Evolutionary conservation across 2,797 vertebrate genomes (phyloP), one percentile per base, ranked within the genome.

Genomic region (Miichthys miiuy): DNA sequence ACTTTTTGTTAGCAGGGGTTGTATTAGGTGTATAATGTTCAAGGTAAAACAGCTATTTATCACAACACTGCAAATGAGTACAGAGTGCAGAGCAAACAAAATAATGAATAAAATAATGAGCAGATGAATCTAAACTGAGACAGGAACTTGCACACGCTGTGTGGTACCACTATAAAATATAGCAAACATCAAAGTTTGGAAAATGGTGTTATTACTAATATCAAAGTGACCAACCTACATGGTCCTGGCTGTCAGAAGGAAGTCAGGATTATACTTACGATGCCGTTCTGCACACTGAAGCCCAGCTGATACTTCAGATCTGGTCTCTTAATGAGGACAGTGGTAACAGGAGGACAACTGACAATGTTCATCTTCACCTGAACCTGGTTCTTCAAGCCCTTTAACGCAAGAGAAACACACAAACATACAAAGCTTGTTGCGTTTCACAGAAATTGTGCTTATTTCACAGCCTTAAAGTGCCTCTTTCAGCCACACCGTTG

Each of bases 211-310:
- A 2, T 16, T 25, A 38, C 2, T 0, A 63, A 25, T 25, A 12
- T 11, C 9, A 47, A 41, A 55, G 3, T 12, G 27, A 13, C 6
- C 16, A 54, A 14, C 6, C 9, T 8, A 27, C 1, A 23, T 20
- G n/a, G 2, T 9, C 8, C 34, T 9, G 34, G 34, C 34, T 38
- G 34, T 38, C 34, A 38, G 34, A 38, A 38, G 6, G 34, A 38
- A 38, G 34, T 34, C 17, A 9, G 55, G 42, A 30, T n/a, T 7
- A 44, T 67, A 83, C 93, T 90, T 56, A 99, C 98, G 2, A 99
- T 99, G 94, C 98, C 98, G 0, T 99, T 99, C 94, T 99, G 98
- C 73, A 99, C 98, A 3, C 98, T 99, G 95, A 99, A 99, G 77
- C 98, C 98, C 90, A 99, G 94, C 94, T 99, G 98, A 87, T 99